phyloP scores from a whole-genome alignment of 2,888 invertebrate species.

The Zonitis immaculata region DNA sequence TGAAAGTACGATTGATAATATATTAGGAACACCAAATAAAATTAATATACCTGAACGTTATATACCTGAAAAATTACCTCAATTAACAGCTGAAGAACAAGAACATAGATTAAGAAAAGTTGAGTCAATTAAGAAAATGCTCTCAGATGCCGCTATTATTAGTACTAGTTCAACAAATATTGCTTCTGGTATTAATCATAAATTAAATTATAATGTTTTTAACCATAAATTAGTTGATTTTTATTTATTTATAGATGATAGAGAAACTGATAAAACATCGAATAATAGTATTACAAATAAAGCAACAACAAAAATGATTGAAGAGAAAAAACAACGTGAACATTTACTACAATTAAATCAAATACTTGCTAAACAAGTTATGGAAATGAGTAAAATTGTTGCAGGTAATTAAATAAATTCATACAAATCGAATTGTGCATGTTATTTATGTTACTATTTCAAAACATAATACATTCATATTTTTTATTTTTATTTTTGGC shows the following conservation, averaged over 20 bases:
- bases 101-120: constrained; percentile 80
- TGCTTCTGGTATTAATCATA: constrained; percentile 22
- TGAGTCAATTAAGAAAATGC: constrained; percentile 86
- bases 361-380: constrained; percentile 88
- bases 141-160: constrained; percentile 64
- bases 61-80: constrained; percentile 85
- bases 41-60: constrained; percentile 89
- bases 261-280: constrained; percentile 28
- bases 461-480: no score
- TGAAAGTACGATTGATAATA: constrained; percentile 78
- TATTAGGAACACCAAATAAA: constrained; percentile 83
- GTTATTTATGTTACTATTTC: no score
- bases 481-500: constrained; percentile 21
- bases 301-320: constrained; percentile 52
- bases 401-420: constrained; percentile 92
- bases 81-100: constrained; percentile 79
- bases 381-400: constrained; percentile 92
- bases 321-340: constrained; percentile 83
- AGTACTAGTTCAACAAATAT: constrained; percentile 42
- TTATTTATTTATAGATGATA: constrained; percentile 1
- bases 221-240: no score
- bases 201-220: no score
- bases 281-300: constrained; percentile 45
- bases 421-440: no score
- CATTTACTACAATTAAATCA: constrained; percentile 87